These are phyloP conservation scores for Rhadina sibilatrix DNA, from an alignment of 2,113 vertebrate genomes.

Conservation along the genomic window DNA sequence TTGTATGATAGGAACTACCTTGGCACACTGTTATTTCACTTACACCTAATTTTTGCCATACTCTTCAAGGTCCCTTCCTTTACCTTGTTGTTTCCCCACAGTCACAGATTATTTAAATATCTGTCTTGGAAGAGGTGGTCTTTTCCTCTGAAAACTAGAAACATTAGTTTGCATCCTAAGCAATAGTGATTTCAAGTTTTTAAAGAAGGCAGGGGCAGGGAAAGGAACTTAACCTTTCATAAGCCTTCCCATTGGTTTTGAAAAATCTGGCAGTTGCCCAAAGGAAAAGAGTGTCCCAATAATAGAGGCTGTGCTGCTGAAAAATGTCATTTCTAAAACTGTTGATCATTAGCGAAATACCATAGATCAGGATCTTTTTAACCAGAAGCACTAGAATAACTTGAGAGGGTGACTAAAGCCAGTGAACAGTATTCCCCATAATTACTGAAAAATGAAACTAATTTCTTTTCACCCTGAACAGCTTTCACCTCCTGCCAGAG, in stretches of 20 bases:
- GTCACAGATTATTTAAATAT: neutral
- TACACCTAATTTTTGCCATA: neutral
- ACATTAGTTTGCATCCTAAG: neutral
- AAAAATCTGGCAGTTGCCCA: constrained; percentile 1
- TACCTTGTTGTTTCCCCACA: neutral
- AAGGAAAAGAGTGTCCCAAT: constrained; percentile 2
- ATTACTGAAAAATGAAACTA: constrained; percentile 65
- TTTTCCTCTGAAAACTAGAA: neutral
- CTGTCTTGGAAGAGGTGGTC: neutral
- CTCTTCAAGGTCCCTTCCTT: neutral
- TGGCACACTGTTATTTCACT: neutral
- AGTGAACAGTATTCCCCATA: constrained; percentile 30
- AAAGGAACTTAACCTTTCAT: neutral
- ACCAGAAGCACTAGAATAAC: constrained; percentile 55
- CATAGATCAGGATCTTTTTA: constrained; percentile 57
- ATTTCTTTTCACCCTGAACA: constrained; percentile 59
- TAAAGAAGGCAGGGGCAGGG: neutral
- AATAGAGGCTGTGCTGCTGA: constrained; percentile 3
- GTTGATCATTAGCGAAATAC: constrained; percentile 47
- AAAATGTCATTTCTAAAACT: constrained; percentile 51
- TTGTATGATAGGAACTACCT: neutral
- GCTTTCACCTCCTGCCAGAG: constrained; percentile 60
- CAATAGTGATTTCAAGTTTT: neutral
- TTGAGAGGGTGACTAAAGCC: constrained; percentile 43
- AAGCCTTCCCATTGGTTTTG: neutral